phyloP scores from a whole-genome alignment of 1,140 invertebrate species.

The Brachionus rotundiformis region DNA sequence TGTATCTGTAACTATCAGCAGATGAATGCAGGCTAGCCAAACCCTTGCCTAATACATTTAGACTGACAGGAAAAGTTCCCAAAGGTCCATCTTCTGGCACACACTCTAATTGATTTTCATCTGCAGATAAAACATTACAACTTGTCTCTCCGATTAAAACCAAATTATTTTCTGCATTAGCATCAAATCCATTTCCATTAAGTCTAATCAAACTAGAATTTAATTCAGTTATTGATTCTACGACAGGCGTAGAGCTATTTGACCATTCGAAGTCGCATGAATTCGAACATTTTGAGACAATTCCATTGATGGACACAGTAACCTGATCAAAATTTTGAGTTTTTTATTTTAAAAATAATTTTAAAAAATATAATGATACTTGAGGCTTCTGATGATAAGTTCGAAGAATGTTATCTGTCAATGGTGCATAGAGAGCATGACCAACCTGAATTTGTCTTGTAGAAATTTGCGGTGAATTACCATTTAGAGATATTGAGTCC shows the following conservation, averaged over 20 bases:
- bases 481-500: background rate
- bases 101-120: conserved; percentile 55
- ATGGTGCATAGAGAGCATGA: conserved; percentile 53
- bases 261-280: conserved; percentile 53
- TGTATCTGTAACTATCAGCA: background rate
- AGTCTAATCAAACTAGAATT: conserved; percentile 12
- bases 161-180: conserved; percentile 52
- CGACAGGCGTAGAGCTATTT: conserved; percentile 55
- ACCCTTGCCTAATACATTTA: conserved; percentile 55
- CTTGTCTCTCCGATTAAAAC: conserved; percentile 55
- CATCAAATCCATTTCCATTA: conserved; percentile 35
- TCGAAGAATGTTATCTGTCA: conserved; percentile 57
- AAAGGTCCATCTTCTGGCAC: conserved; percentile 54
- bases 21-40: conserved; percentile 11
- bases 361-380: background rate
- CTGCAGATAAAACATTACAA: conserved; percentile 53
- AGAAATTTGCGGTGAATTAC: background rate
- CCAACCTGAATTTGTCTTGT: conserved; percentile 42
- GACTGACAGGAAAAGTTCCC: conserved; percentile 54
- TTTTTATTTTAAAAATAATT: conserved; percentile 54
- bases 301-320: conserved; percentile 57
- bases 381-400: conserved; percentile 55
- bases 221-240: conserved; percentile 52
- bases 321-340: conserved; percentile 54
- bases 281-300: conserved; percentile 52